Conservation (phyloP, 2,888 invertebrate genomes). For the Tortrix viridana region DNA sequence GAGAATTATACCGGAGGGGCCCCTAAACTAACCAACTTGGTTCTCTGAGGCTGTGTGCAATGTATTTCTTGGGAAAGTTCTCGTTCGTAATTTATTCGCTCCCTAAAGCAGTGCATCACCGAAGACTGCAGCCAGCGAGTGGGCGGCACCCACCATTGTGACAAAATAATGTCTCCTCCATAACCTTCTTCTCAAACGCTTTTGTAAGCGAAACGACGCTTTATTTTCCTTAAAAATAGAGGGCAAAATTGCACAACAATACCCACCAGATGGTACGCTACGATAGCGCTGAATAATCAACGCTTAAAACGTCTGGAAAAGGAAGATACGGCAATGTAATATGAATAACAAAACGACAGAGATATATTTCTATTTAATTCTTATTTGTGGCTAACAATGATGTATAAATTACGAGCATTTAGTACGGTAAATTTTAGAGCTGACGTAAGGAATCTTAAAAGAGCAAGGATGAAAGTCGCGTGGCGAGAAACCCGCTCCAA, state of each 20-base stretch:
- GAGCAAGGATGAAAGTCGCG: constrained; percentile 22
- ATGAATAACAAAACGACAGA: constrained; percentile 83
- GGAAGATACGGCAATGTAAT: constrained; percentile 83
- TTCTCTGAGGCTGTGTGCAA: constrained; percentile 64
- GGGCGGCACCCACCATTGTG: constrained; percentile 82
- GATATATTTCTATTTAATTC: constrained; percentile 82
- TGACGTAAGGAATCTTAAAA: constrained; percentile 28
- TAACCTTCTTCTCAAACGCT: constrained; percentile 61
- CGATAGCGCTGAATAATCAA: constrained; percentile 83
- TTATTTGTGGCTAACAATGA: constrained; percentile 71
- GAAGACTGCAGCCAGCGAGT: constrained; percentile 75
- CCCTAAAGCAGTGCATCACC: constrained; percentile 82
- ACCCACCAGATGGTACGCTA: constrained; percentile 72
- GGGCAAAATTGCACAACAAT: constrained; percentile 50
- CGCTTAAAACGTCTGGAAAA: constrained; percentile 84
- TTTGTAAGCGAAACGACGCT: constrained; percentile 59
- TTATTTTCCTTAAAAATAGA: constrained; percentile 57
- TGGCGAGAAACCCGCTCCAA: constrained; percentile 24
- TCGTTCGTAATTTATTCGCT: constrained; percentile 80
- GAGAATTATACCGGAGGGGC: constrained; percentile 62
- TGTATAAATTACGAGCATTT: constrained; percentile 66
- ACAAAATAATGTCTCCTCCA: constrained; percentile 82
- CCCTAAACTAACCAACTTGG: constrained; percentile 58
- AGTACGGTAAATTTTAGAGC: constrained; percentile 55
- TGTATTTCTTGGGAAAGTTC: constrained; percentile 63